A percentile compares a stretch with the other conserved stretches of the same genome.
These are phyloP conservation scores for Drosophila subpulchrella DNA, from an alignment of 1,140 invertebrate species.

Conservation along the genomic window DNA sequence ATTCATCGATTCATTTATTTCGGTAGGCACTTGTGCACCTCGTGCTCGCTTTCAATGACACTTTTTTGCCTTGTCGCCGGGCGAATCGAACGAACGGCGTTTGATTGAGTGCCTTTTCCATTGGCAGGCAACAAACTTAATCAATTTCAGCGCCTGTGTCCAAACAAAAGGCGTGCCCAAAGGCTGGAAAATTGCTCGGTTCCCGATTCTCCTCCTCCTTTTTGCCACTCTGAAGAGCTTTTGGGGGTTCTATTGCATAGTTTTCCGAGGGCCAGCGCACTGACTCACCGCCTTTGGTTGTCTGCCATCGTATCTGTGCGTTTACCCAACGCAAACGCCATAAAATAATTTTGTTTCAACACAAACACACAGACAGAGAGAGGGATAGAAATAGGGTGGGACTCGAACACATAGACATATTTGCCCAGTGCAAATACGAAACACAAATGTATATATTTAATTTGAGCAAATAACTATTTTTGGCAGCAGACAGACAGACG, in stretches of 20 bases:
- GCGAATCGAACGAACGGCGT: conserved; percentile 21
- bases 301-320: conserved; percentile 30
- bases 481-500: conserved; percentile 45
- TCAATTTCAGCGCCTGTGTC: conserved; percentile 78
- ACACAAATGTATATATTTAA: conserved; percentile 81
- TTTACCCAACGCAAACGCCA: conserved; percentile 62
- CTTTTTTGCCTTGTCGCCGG: conserved; percentile 25
- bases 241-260: conserved; percentile 23
- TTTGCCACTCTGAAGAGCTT: conserved; percentile 2
- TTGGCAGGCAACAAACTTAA: conserved; percentile 79
- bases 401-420: conserved; percentile 50
- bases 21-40: conserved; percentile 44
- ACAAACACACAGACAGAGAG: conserved; percentile 41
- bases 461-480: conserved; percentile 76
- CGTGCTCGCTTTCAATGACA: conserved; percentile 45
- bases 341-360: conserved; percentile 75
- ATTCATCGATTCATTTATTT: conserved; percentile 60
- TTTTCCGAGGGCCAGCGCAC: conserved; percentile 36
- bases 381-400: not conserved
- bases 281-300: conserved; percentile 54
- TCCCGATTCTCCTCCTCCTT: not conserved
- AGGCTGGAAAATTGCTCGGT: conserved; percentile 69
- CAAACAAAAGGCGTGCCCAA: conserved; percentile 76
- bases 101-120: conserved; percentile 77
- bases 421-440: conserved; percentile 70